Evolutionary conservation across 2,888 invertebrate species (phyloP).

Genomic region (Podabrus alpinus): DNA sequence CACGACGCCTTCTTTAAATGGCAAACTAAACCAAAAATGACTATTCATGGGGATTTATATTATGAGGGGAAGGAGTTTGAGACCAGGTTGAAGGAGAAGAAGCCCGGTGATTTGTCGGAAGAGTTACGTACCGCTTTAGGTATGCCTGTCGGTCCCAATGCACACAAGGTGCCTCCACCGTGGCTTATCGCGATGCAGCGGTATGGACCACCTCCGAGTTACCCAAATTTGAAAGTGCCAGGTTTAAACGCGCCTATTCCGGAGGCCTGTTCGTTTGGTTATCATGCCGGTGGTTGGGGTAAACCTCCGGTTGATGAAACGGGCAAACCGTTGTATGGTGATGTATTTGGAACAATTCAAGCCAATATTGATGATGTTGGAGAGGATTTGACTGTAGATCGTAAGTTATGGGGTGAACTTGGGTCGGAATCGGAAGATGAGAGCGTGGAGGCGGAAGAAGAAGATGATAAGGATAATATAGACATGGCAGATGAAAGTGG

Average conservation of each 20-base stretch:
- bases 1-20: slow-evolving; percentile 99
- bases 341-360: slow-evolving; percentile 91
- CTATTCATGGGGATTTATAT: slow-evolving; percentile 97
- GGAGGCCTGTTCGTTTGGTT: slow-evolving; percentile 96
- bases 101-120: slow-evolving; percentile 96
- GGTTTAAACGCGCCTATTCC: slow-evolving; percentile 98
- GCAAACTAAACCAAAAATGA: slow-evolving; percentile 99
- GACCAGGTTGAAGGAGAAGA: slow-evolving; percentile 95
- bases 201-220: slow-evolving; percentile 98
- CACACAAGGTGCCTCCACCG: slow-evolving; percentile 90
- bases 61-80: slow-evolving; percentile 99
- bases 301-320: slow-evolving; percentile 99
- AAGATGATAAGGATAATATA: slow-evolving; percentile 67
- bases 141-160: slow-evolving; percentile 96
- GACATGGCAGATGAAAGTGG: slow-evolving; percentile 75
- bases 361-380: slow-evolving; percentile 71
- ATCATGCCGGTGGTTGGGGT: slow-evolving; percentile 99
- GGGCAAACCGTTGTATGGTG: slow-evolving; percentile 97
- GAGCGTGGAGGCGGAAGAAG: slow-evolving; percentile 70
- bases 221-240: slow-evolving; percentile 97
- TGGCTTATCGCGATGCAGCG: slow-evolving; percentile 98
- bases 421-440: slow-evolving; percentile 88
- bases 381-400: slow-evolving; percentile 88
- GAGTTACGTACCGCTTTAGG: slow-evolving; percentile 95
- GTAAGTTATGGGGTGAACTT: slow-evolving; percentile 95